phyloP scores from a whole-genome alignment of 2,888 invertebrate genomes.

The Ophioninae sp. region DNA sequence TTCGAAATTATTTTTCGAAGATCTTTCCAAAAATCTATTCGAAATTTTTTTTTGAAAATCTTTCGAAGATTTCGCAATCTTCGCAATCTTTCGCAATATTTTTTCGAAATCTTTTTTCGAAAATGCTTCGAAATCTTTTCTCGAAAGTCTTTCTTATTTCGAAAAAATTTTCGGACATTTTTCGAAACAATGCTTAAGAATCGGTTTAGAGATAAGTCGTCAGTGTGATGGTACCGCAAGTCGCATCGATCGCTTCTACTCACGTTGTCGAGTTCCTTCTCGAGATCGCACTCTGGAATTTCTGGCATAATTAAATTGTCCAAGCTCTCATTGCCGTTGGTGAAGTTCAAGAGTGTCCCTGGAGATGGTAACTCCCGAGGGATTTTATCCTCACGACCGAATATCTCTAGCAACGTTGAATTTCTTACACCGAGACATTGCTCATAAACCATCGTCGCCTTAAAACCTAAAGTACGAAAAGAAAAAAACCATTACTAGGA shows the following conservation, averaged over 20 bases:
- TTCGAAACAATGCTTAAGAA: slow-evolving; percentile 3
- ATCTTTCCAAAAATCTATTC: too few relatives aligned
- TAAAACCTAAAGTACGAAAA: slow-evolving; percentile 84
- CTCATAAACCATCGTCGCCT: slow-evolving; percentile 92
- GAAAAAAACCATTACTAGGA: background rate
- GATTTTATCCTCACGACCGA: slow-evolving; percentile 83
- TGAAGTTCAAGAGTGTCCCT: slow-evolving; percentile 83
- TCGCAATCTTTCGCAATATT: too few relatives aligned
- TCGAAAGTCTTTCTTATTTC: too few relatives aligned
- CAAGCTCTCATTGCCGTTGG: slow-evolving; percentile 82
- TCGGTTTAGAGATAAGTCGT: background rate
- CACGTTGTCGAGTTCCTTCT: slow-evolving; percentile 94
- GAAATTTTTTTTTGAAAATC: too few relatives aligned
- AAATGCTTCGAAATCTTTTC: too few relatives aligned
- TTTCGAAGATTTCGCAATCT: too few relatives aligned
- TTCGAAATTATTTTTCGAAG: too few relatives aligned
- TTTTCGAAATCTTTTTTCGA: too few relatives aligned
- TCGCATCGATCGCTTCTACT: slow-evolving; percentile 78
- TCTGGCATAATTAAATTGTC: slow-evolving; percentile 85
- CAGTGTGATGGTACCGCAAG: slow-evolving; percentile 12
- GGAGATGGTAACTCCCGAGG: slow-evolving; percentile 83
- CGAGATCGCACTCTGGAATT: slow-evolving; percentile 90
- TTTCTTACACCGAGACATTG: slow-evolving; percentile 87
- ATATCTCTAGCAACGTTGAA: slow-evolving; percentile 83
- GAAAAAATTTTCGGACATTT: too few relatives aligned